Evolutionary conservation across 2,888 invertebrate genomes (phyloP).

Genomic region (Philereme vetulata): DNA sequence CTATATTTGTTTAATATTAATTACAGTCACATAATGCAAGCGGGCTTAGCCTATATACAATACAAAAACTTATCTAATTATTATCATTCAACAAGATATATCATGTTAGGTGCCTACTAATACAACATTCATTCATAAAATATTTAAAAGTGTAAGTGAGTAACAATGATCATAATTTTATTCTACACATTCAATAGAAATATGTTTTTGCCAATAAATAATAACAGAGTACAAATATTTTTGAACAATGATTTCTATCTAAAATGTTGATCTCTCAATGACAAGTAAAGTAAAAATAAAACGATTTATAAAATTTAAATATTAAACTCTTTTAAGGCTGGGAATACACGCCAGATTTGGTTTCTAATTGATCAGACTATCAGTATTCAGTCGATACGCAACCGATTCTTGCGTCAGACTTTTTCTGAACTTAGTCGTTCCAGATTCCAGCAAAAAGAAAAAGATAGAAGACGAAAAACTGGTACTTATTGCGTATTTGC

Average conservation of each 20-base stretch:
- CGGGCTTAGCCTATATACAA: constrained; percentile 81
- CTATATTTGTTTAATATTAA: constrained; percentile 59
- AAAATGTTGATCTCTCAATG: constrained; percentile 58
- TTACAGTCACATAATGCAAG: constrained; percentile 82
- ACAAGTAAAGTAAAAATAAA: constrained; percentile 2
- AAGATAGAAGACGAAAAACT: too few relatives aligned
- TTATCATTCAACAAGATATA: constrained; percentile 56
- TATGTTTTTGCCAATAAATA: constrained; percentile 82
- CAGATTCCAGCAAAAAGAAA: too few relatives aligned
- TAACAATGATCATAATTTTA: constrained; percentile 19
- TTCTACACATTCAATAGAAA: constrained; percentile 44
- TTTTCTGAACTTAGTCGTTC: too few relatives aligned
- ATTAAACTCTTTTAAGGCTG: too few relatives aligned
- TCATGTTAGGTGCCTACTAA: constrained; percentile 47
- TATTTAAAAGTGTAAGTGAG: constrained; percentile 44
- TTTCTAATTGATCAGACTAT: too few relatives aligned
- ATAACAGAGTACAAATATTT: constrained; percentile 33
- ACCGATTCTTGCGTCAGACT: too few relatives aligned
- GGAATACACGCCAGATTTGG: too few relatives aligned
- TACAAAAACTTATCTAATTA: constrained; percentile 57
- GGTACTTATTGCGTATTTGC: too few relatives aligned
- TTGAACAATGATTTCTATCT: constrained; percentile 36
- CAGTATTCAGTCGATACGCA: too few relatives aligned
- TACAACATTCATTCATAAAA: constrained; percentile 46
- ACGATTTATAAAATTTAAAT: too few relatives aligned